phyloP scores from a whole-genome alignment of 1,140 invertebrate genomes.

The Mactra quadrangularis region DNA sequence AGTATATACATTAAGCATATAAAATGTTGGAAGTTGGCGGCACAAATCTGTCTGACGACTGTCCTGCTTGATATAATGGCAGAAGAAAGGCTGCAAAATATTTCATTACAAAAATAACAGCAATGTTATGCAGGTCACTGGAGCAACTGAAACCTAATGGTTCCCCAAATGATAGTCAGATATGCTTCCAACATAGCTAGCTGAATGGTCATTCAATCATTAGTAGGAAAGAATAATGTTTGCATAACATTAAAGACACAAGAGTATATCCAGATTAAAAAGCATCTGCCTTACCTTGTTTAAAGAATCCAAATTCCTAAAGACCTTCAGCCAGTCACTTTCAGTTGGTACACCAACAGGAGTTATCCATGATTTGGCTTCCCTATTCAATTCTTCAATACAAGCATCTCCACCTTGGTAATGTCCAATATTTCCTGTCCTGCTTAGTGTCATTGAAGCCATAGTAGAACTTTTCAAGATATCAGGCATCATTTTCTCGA shows the following conservation, averaged over 20 bases:
- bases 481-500: constrained; percentile 52
- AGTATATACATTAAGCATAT: too few relatives aligned
- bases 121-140: too few relatives aligned
- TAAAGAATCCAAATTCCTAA: neutral
- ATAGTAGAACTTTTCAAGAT: neutral
- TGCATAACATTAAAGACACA: too few relatives aligned
- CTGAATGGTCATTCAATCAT: neutral
- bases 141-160: too few relatives aligned
- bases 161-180: too few relatives aligned
- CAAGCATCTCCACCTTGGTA: constrained; percentile 51
- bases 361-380: constrained; percentile 5
- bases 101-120: too few relatives aligned
- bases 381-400: constrained; percentile 16
- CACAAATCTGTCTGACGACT: too few relatives aligned
- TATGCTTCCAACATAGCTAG: neutral
- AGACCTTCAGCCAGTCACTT: constrained; percentile 10
- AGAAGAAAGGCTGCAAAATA: too few relatives aligned
- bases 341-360: constrained; percentile 11
- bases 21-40: too few relatives aligned
- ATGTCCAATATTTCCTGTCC: constrained; percentile 48
- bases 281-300: too few relatives aligned
- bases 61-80: too few relatives aligned
- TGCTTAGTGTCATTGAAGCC: constrained; percentile 26
- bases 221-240: neutral
- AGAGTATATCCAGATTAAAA: too few relatives aligned